A percentile compares a stretch with the other conserved stretches of the same genome.
Evolutionary conservation across 2,797 vertebrate genomes (phyloP).

Genomic region (Tadarida brasiliensis): DNA sequence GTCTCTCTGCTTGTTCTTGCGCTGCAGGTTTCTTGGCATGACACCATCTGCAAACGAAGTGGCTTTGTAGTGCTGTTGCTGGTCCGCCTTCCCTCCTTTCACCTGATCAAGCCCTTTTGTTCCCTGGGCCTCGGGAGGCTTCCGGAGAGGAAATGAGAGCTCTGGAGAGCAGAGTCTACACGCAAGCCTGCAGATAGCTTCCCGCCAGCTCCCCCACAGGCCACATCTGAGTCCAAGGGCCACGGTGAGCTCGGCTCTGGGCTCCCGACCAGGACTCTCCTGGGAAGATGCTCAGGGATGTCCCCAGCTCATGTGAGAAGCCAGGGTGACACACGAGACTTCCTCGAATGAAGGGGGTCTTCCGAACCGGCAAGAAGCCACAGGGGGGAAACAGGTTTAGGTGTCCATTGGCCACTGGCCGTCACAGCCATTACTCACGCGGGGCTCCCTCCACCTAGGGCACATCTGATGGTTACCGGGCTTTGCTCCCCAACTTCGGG

Average conservation of each 20-base stretch:
- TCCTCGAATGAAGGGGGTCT: neutral
- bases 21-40: constrained; percentile 33
- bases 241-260: neutral
- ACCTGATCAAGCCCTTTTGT: constrained; percentile 65
- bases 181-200: neutral
- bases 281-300: neutral
- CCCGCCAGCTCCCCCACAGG: neutral
- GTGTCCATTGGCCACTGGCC: neutral
- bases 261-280: neutral
- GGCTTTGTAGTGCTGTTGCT: constrained; percentile 14
- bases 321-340: neutral
- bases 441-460: no score
- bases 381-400: neutral
- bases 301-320: neutral
- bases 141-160: constrained; percentile 64
- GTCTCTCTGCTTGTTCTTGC: neutral
- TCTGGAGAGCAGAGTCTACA: neutral
- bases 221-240: neutral
- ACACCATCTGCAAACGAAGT: neutral
- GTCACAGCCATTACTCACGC: neutral
- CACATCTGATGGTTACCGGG: neutral
- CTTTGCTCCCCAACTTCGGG: neutral
- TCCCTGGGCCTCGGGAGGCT: constrained; percentile 56
- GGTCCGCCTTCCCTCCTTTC: neutral
- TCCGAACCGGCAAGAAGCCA: neutral